Conservation (phyloP, 2,888 invertebrate genomes). For the Drosophila putrida region DNA sequence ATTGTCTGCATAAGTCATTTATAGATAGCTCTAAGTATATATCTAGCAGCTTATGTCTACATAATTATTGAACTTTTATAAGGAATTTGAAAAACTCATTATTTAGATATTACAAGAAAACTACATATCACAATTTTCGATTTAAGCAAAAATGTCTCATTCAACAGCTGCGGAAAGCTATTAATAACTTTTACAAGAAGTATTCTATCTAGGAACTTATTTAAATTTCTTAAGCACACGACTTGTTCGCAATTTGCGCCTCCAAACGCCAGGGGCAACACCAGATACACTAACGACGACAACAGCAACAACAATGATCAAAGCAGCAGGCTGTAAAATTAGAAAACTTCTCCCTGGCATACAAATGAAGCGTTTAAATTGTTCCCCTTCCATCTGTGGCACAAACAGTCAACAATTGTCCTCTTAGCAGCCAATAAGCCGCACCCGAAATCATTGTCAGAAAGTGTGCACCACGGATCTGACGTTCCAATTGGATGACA, state of each 20-base stretch:
- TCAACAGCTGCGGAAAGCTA: background rate
- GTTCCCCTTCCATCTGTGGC: constrained; percentile 6
- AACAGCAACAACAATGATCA: constrained; percentile 14
- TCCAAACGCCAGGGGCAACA: constrained; percentile 14
- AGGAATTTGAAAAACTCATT: too few relatives aligned
- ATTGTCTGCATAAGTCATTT: background rate
- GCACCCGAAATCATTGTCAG: constrained; percentile 40
- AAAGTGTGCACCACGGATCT: constrained; percentile 31
- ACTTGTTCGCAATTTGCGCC: constrained; percentile 22
- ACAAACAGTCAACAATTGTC: constrained; percentile 41
- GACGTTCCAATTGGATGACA: constrained; percentile 22
- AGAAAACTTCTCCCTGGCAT: constrained; percentile 49
- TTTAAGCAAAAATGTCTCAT: background rate
- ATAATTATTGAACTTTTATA: background rate
- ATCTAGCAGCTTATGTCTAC: background rate
- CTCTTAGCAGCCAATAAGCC: constrained; percentile 63
- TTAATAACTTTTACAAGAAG: background rate
- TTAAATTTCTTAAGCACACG: constrained; percentile 29
- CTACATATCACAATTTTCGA: background rate
- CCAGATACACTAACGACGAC: constrained; percentile 1
- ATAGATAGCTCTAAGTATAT: too few relatives aligned
- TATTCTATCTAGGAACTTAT: constrained; percentile 13
- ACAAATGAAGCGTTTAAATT: constrained; percentile 64
- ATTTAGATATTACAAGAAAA: background rate
- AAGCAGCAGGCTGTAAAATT: constrained; percentile 43